Percentiles rank a stretch among this genome's conserved stretches.
phyloP scores from a whole-genome alignment of 2,113 vertebrate genomes.

The Cryptotis parvus region DNA sequence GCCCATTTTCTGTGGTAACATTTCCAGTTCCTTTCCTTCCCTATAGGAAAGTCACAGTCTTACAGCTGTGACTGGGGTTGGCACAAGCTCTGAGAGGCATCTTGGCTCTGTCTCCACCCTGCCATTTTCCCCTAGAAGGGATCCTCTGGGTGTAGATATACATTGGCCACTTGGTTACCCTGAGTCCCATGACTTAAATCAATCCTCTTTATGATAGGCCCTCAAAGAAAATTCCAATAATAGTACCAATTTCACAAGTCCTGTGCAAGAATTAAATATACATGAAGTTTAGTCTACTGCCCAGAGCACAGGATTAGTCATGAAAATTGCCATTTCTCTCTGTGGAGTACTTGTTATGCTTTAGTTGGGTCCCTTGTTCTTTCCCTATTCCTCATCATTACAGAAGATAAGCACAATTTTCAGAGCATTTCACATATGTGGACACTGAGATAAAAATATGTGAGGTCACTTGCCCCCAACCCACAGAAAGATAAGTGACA shows the following conservation, averaged over 20 bases:
- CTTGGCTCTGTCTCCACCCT: not conserved
- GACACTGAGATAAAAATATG: not conserved
- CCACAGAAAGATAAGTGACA: not conserved
- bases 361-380: not conserved
- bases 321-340: slow-evolving; percentile 22
- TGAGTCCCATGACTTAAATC: not conserved
- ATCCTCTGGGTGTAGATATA: not conserved
- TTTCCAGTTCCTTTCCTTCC: not conserved
- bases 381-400: not conserved
- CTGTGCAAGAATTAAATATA: slow-evolving; percentile 16
- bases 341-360: not conserved
- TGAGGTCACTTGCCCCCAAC: not conserved
- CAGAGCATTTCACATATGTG: not conserved
- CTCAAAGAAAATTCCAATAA: not conserved
- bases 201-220: not conserved
- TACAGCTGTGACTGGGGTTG: not conserved
- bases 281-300: not conserved
- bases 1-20: not conserved
- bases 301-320: not conserved
- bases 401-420: not conserved
- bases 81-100: not conserved
- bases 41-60: no score
- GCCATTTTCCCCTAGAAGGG: not conserved
- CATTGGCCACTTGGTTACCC: not conserved
- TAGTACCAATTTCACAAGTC: not conserved